A percentile compares a stretch with the other conserved stretches of the same genome.
Conservation (phyloP, 2,888 invertebrate genomes). For the Epiblema foenella region DNA sequence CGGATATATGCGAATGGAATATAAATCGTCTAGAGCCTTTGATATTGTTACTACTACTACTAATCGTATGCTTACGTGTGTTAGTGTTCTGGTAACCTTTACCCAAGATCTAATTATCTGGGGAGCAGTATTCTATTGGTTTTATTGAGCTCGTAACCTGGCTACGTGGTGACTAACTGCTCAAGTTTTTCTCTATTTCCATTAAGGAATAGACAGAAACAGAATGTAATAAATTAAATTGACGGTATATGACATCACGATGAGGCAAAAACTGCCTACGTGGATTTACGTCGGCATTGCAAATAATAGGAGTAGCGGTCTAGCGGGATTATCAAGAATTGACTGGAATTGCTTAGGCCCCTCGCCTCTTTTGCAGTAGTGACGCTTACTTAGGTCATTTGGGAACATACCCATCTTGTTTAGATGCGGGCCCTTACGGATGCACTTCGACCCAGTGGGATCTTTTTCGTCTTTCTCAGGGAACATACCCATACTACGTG, state of each 20-base stretch:
- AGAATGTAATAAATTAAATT: no score
- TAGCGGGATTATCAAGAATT: background rate
- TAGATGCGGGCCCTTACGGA: no score
- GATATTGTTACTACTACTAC: slow-evolving; percentile 33
- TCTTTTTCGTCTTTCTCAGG: no score
- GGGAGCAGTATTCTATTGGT: background rate
- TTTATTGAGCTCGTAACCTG: background rate
- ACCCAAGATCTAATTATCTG: background rate
- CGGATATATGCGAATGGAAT: slow-evolving; percentile 23
- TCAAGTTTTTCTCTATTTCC: no score
- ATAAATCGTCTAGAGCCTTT: slow-evolving; percentile 16
- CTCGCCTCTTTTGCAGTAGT: background rate
- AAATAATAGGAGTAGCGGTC: no score
- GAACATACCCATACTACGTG: no score
- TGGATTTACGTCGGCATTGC: no score
- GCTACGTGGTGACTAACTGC: no score
- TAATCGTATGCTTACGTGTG: background rate
- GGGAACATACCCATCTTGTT: no score
- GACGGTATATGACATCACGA: background rate
- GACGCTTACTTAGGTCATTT: no score
- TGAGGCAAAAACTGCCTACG: background rate
- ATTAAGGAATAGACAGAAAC: no score
- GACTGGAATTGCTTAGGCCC: background rate
- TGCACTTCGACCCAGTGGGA: no score
- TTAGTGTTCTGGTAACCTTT: slow-evolving; percentile 12